These are phyloP conservation scores for Esox masquinongy DNA, from an alignment of 2,797 vertebrate species.

Conservation along the genomic window DNA sequence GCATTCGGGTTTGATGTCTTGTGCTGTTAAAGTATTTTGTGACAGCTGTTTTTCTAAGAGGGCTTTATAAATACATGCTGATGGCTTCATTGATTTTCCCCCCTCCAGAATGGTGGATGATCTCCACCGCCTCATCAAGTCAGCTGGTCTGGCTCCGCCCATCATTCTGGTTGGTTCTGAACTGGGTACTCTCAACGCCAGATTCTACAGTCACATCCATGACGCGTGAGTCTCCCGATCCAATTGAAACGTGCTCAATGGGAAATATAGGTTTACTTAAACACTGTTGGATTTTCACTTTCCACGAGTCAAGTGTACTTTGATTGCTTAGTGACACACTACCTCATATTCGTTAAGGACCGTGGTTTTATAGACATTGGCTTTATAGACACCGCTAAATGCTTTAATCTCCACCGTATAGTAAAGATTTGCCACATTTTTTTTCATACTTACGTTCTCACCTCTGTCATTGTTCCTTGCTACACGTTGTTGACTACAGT, in stretches of 20 bases:
- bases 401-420: neutral
- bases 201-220: constrained; percentile 82
- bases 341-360: neutral
- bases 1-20: neutral
- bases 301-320: neutral
- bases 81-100: neutral
- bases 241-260: too few species aligned
- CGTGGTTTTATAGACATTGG: neutral
- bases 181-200: constrained; percentile 75
- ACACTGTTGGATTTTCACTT: neutral
- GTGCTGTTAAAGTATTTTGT: neutral
- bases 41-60: neutral
- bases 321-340: neutral
- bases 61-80: neutral
- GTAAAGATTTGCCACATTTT: neutral
- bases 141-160: constrained; percentile 69
- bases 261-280: neutral
- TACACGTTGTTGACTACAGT: neutral
- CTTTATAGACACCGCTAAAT: neutral
- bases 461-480: neutral
- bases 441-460: too few species aligned
- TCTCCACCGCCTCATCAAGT: constrained; percentile 75
- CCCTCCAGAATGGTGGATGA: constrained; percentile 81
- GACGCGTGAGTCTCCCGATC: constrained; percentile 67
- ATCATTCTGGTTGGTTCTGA: constrained; percentile 80